Conservation (phyloP, 2,888 invertebrate genomes). For the Drosophila engyochracea region DNA sequence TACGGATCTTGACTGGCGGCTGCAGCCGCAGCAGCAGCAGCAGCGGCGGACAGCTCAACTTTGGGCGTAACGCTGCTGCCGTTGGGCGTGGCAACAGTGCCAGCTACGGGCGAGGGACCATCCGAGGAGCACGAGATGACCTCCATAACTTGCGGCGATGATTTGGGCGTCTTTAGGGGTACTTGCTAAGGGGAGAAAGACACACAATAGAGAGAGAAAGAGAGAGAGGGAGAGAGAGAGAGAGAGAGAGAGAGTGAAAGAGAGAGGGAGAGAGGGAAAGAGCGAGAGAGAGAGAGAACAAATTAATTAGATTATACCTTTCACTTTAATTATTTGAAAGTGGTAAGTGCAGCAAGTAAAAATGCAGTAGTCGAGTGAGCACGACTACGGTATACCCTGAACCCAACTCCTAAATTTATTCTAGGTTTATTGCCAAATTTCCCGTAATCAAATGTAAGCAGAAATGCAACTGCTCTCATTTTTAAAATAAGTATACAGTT, state of each 20-base stretch:
- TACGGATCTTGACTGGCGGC: slow-evolving; percentile 81
- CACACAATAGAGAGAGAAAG: no score
- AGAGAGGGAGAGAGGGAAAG: no score
- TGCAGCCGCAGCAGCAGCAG: slow-evolving; percentile 23
- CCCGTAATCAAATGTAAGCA: background rate
- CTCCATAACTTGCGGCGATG: slow-evolving; percentile 85
- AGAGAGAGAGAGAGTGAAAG: accelerated
- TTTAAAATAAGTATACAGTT: background rate
- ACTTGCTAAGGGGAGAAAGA: slow-evolving; percentile 69
- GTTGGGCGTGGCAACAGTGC: slow-evolving; percentile 59
- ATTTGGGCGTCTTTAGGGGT: slow-evolving; percentile 85
- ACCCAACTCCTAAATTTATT: background rate
- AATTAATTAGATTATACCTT: background rate
- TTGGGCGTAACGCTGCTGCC: slow-evolving; percentile 82
- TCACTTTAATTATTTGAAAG: background rate
- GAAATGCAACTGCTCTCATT: background rate
- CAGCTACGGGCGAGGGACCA: slow-evolving; percentile 84
- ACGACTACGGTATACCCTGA: accelerated
- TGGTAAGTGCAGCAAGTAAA: background rate
- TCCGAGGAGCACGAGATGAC: slow-evolving; percentile 85
- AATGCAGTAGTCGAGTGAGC: background rate
- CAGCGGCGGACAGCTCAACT: slow-evolving; percentile 79
- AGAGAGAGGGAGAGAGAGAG: no score
- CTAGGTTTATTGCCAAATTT: background rate
- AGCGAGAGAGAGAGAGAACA: background rate